A percentile compares a stretch with the other conserved stretches of the same genome.
These are phyloP conservation scores for Mechanitis messenoides DNA, from an alignment of 2,888 invertebrate genomes.

Conservation along the genomic window DNA sequence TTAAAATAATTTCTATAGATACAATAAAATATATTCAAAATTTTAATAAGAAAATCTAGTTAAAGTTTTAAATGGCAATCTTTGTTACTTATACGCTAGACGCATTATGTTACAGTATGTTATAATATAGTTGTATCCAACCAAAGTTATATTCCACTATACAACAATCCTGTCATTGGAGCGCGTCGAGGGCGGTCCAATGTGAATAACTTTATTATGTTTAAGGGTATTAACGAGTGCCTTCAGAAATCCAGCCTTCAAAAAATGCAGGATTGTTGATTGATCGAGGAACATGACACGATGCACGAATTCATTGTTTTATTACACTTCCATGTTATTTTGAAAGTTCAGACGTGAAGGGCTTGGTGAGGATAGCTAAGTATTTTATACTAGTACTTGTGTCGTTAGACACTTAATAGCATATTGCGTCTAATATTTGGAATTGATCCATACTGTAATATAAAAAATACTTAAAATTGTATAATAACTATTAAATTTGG, in stretches of 20 bases:
- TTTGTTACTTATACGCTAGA: constrained; percentile 43
- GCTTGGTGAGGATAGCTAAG: not conserved
- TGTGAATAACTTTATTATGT: constrained; percentile 44
- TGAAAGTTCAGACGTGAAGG: constrained; percentile 19
- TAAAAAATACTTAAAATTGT: constrained; percentile 18
- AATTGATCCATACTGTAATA: constrained; percentile 18
- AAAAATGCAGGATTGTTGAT: constrained; percentile 65
- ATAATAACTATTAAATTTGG: constrained; percentile 17
- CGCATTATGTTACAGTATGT: constrained; percentile 34
- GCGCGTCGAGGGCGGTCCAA: constrained; percentile 31
- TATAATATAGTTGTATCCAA: constrained; percentile 40
- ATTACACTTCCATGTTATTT: not conserved
- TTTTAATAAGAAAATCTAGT: constrained; percentile 18
- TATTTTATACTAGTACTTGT: not conserved
- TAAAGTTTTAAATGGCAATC: constrained; percentile 19
- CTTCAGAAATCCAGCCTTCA: constrained; percentile 74
- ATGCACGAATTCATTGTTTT: constrained; percentile 11
- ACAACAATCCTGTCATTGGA: constrained; percentile 42
- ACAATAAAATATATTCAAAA: constrained; percentile 21
- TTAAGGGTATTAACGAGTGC: constrained; percentile 70
- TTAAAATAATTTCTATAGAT: constrained; percentile 20
- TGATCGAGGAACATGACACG: constrained; percentile 53
- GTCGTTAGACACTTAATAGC: constrained; percentile 10
- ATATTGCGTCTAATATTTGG: constrained; percentile 28
- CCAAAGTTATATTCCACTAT: constrained; percentile 58